A percentile compares a stretch with the other conserved stretches of the same genome.
Conservation (phyloP, 1,140 invertebrate genomes). For the Platyscapa corneri region DNA sequence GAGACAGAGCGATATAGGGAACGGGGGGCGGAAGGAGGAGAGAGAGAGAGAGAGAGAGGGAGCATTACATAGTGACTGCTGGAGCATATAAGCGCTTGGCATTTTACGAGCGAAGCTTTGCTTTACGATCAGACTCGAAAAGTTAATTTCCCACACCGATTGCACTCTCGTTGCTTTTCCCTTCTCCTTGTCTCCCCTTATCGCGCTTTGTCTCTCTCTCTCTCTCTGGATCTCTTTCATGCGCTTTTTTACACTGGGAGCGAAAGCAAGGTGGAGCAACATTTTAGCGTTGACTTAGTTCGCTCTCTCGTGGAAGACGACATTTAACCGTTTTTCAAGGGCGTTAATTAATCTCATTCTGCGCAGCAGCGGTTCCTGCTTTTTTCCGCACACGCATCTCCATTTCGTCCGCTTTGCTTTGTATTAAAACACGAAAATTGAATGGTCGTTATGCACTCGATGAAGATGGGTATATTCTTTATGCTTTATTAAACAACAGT, state of each 20-base stretch:
- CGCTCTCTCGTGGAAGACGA: slow-evolving; percentile 14
- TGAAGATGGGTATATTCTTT: too few species aligned
- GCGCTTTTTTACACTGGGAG: background rate
- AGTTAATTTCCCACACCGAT: slow-evolving; percentile 49
- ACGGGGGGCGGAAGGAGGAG: too few species aligned
- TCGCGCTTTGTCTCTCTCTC: background rate
- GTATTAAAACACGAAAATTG: background rate
- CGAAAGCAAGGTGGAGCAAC: background rate
- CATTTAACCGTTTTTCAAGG: slow-evolving; percentile 40
- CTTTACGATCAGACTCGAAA: slow-evolving; percentile 52
- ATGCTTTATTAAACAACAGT: too few species aligned
- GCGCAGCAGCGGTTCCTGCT: background rate
- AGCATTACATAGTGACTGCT: background rate
- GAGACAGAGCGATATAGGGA: too few species aligned
- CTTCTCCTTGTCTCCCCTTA: slow-evolving; percentile 5
- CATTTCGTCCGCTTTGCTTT: background rate
- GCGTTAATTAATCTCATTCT: slow-evolving; percentile 15
- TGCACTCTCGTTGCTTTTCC: background rate
- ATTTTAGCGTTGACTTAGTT: slow-evolving; percentile 19
- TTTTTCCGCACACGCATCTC: background rate
- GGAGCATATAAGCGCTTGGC: background rate
- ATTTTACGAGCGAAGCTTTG: slow-evolving; percentile 49
- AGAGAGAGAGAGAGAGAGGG: background rate
- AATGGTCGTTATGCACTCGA: slow-evolving; percentile 10
- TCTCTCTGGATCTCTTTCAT: background rate